Evolutionary conservation across 2,797 vertebrate genomes (phyloP).

Genomic region (Cuculus canorus): DNA sequence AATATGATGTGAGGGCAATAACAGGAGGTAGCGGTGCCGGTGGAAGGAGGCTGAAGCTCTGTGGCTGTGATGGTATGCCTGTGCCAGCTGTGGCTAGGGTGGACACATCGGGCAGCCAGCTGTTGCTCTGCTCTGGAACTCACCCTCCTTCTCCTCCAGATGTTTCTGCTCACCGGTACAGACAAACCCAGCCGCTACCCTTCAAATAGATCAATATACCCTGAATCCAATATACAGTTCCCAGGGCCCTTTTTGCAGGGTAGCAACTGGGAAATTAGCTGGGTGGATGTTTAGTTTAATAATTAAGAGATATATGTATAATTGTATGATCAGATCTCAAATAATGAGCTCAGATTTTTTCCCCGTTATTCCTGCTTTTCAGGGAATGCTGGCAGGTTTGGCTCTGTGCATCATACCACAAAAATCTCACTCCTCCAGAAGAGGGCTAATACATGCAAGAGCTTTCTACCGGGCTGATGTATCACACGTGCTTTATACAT

Average conservation of each 20-base stretch:
- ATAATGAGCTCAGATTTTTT: slow-evolving; percentile 34
- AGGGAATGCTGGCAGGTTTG: slow-evolving; percentile 65
- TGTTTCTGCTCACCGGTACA: background rate
- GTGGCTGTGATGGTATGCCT: background rate
- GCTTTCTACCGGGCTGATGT: slow-evolving; percentile 45
- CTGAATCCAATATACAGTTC: background rate
- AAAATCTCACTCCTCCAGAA: slow-evolving; percentile 64
- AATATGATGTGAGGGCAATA: background rate
- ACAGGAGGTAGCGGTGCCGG: background rate
- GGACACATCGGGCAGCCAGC: background rate
- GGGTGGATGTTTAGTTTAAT: slow-evolving; percentile 2
- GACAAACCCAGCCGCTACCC: background rate
- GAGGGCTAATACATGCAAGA: slow-evolving; percentile 15
- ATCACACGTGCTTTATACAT: slow-evolving; percentile 46
- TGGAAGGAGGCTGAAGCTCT: background rate
- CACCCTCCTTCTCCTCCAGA: slow-evolving; percentile 12
- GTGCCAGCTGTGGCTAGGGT: slow-evolving; percentile 20
- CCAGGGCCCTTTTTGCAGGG: background rate
- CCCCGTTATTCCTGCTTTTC: slow-evolving; percentile 53
- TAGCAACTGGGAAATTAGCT: background rate
- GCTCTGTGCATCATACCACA: slow-evolving; percentile 60
- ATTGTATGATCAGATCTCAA: background rate
- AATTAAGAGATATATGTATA: background rate
- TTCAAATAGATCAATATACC: background rate
- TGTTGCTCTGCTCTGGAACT: background rate